A percentile compares a stretch with the other conserved stretches of the same genome.
These are phyloP conservation scores for Neodiprion pinetum DNA, from an alignment of 1,140 invertebrate species.

Conservation along the genomic window DNA sequence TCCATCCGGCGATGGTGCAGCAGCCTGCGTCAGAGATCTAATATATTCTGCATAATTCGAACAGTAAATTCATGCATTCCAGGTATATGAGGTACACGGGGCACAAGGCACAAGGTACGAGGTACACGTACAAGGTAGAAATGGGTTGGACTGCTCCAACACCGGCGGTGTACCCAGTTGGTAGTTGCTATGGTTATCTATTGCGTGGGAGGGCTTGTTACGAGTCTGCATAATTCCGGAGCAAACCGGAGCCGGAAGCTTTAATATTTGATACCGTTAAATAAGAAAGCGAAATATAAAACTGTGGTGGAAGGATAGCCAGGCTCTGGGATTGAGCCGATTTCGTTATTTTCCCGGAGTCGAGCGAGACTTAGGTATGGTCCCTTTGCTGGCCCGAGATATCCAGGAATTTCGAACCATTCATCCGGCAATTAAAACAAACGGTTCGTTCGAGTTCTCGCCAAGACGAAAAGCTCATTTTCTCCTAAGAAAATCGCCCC, in stretches of 20 bases:
- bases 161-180: background rate
- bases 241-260: background rate
- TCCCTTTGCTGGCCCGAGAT: background rate
- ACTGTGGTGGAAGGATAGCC: background rate
- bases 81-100: background rate
- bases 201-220: background rate
- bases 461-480: conserved; percentile 7
- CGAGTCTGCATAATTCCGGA: background rate
- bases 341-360: background rate
- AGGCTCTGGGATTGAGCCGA: background rate
- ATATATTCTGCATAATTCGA: conserved; percentile 2
- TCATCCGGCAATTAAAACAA: conserved; percentile 5
- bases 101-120: background rate
- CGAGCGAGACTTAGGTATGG: background rate
- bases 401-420: background rate
- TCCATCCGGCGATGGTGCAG: background rate
- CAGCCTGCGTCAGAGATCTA: background rate
- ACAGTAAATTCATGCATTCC: background rate
- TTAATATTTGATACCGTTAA: background rate
- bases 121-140: background rate
- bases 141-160: background rate
- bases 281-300: too few relatives aligned
- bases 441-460: background rate
- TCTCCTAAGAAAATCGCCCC: background rate
- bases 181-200: background rate